These are phyloP conservation scores for Sturnira hondurensis DNA, from an alignment of 2,113 vertebrate species.

Conservation along the genomic window DNA sequence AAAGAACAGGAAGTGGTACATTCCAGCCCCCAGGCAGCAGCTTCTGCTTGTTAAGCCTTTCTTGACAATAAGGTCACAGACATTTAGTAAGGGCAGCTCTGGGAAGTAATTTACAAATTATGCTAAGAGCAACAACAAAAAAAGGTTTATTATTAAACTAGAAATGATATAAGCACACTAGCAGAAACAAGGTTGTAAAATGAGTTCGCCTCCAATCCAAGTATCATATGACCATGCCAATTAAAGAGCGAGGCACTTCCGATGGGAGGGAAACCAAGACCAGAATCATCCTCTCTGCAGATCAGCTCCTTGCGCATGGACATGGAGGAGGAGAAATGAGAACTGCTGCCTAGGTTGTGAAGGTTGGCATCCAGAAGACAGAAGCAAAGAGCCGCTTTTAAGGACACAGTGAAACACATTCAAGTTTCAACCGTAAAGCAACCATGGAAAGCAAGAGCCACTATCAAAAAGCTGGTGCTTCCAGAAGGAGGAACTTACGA, in stretches of 20 bases:
- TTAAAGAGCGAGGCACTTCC: not conserved
- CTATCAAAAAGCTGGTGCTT: not conserved
- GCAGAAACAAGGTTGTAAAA: conserved; percentile 51
- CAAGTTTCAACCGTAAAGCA: not conserved
- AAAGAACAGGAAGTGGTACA: conserved; percentile 72
- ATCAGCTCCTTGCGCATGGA: not conserved
- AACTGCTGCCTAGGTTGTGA: not conserved
- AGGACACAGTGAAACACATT: not conserved
- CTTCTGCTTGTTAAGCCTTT: conserved; percentile 71
- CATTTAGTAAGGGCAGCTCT: conserved; percentile 58
- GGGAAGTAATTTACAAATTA: conserved; percentile 68
- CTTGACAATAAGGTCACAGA: conserved; percentile 69
- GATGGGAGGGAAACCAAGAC: not conserved
- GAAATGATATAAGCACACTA: conserved; percentile 17
- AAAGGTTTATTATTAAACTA: conserved; percentile 65
- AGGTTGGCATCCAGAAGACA: not conserved
- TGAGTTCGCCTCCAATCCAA: not conserved
- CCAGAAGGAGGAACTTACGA: not conserved
- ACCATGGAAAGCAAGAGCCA: not conserved
- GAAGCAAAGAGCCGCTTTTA: not conserved
- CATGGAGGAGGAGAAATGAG: not conserved
- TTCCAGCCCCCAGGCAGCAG: conserved; percentile 73
- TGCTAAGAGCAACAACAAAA: conserved; percentile 35
- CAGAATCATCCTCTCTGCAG: not conserved
- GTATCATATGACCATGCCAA: not conserved